Evolutionary conservation across 2,797 vertebrate species (phyloP).

Genomic region (Pseudochirops cupreus): DNA sequence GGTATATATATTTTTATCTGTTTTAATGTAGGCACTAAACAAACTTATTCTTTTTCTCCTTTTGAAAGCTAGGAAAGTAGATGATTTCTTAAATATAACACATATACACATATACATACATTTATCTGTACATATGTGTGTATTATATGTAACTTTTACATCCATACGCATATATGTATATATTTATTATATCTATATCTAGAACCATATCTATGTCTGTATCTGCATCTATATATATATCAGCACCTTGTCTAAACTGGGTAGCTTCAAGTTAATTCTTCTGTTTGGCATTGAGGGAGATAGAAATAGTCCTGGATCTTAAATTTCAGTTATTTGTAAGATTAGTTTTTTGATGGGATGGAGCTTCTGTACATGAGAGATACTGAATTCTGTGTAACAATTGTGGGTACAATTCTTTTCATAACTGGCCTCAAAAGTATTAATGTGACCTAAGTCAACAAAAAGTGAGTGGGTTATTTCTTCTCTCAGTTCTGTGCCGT

Average conservation of each 20-base stretch:
- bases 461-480: neutral
- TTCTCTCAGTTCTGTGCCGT: neutral
- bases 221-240: neutral
- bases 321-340: neutral
- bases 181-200: neutral
- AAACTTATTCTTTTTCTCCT: neutral
- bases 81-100: neutral
- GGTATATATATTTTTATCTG: neutral
- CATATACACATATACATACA: neutral
- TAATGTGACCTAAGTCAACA: neutral
- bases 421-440: neutral
- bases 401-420: neutral
- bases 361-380: neutral
- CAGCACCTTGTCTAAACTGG: neutral
- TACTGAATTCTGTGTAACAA: neutral
- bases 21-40: neutral
- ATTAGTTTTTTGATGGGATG: neutral
- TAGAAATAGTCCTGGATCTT: neutral
- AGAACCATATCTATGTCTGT: neutral
- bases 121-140: neutral
- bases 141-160: neutral
- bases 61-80: neutral
- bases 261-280: neutral
- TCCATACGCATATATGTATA: neutral
- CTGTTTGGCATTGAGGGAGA: neutral